Conservation (phyloP, 2,113 vertebrate species). For the Pycnonotus jocosus region DNA sequence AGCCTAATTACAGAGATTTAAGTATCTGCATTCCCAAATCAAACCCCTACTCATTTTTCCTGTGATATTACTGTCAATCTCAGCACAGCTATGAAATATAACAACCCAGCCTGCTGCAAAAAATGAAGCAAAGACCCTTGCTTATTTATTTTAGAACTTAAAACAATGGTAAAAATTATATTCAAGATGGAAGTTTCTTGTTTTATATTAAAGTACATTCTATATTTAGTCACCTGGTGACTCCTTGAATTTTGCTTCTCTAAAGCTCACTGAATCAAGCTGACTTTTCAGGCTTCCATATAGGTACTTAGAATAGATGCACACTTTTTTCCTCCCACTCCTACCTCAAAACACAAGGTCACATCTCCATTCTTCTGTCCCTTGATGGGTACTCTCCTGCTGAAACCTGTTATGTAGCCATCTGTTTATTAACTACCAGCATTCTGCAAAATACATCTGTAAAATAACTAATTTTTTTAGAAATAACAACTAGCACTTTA, state of each 20-base stretch:
- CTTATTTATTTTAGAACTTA: background rate
- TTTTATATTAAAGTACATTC: background rate
- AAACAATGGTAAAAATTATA: background rate
- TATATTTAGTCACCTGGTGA: background rate
- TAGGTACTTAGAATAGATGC: background rate
- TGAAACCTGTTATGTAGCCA: constrained; percentile 1
- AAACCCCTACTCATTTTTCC: background rate
- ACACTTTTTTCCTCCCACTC: background rate
- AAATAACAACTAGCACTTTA: background rate
- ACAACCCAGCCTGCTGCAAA: background rate
- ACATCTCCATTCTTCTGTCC: background rate
- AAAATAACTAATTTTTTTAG: background rate
- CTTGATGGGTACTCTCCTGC: background rate
- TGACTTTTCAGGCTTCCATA: background rate
- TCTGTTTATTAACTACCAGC: constrained; percentile 34
- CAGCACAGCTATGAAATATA: background rate
- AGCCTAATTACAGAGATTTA: background rate
- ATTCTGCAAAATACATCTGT: background rate
- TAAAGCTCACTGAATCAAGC: background rate
- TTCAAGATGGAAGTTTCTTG: background rate
- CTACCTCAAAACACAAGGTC: constrained; percentile 9
- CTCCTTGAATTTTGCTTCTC: background rate
- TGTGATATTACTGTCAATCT: background rate
- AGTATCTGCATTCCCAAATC: background rate
- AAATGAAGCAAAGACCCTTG: background rate